Base-by-base conservation (phyloP, 2,113 vertebrate genomes). In the Litocranius walleri region DNA sequence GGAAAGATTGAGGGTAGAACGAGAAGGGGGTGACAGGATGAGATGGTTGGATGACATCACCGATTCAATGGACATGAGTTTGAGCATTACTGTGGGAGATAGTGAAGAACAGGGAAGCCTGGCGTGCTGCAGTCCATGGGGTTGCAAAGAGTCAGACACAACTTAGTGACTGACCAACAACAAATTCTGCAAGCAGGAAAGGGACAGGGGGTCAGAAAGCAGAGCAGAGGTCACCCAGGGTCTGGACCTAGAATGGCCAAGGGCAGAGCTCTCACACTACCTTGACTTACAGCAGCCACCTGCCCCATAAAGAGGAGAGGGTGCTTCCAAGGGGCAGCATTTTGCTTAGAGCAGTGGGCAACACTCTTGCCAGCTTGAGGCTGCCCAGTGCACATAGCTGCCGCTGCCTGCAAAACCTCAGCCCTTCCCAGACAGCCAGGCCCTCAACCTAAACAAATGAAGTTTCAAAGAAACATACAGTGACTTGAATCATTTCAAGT, bases 321-420 rank as follows among this genome's bases (percentile, higher is more conserved):
- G 21, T 29, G 19, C 36, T 7, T 56, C 52, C 4, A 0, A 52
- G 17, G 36, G 5, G 1, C 10, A 14, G 40, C 1, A 1, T 33
- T 67, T 15, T 50, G 40, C 21, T 11, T 1, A 43, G 30, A 43
- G 36, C 29, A 16, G 1, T 3, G 14, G n/a, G 15, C 2, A 7
- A 4, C 0, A 9, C 15, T 27, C 25, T 27, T 50, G 77, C 74
- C 21, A 7, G 13, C 62, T 21, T 29, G 29, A 56, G 57, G 52
- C 7, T 19, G 17, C 56, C 52, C 48, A n/a, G 40, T 5, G 17
- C 27, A 33, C 36, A 67, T 3, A 1, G 4, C 54, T 11, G 10
- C 61, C 21, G 10, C 11, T 12, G 2, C 3, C 29, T 54, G 23
- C 7, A 29, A 11, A 45, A 6, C 50, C 59, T 36, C 61, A 45